A percentile compares a stretch with the other conserved stretches of the same genome.
Evolutionary conservation across 2,113 vertebrate species (phyloP).

Genomic region (Prinia subflava): DNA sequence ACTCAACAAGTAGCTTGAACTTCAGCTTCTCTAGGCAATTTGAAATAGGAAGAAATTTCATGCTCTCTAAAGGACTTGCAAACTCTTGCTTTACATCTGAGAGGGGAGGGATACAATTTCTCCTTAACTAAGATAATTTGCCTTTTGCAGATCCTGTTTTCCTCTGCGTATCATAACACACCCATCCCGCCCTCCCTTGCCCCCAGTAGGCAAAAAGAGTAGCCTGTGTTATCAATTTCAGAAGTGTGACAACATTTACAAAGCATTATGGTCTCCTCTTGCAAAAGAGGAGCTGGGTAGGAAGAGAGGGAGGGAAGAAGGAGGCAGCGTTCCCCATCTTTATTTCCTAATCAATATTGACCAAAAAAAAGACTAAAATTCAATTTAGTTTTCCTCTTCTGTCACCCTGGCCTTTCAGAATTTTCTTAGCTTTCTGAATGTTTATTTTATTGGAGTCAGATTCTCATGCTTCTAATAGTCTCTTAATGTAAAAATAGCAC

Average conservation of each 20-base stretch:
- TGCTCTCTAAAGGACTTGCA: not conserved
- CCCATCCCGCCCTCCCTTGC: no score
- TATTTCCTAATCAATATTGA: not conserved
- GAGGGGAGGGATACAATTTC: not conserved
- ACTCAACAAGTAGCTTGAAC: not conserved
- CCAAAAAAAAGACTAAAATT: not conserved
- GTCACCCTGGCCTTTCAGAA: no score
- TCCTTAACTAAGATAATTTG: not conserved
- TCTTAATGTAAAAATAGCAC: no score
- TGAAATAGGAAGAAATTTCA: not conserved
- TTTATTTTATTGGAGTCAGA: no score
- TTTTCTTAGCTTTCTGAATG: no score
- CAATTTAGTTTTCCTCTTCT: not conserved
- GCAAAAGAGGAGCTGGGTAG: not conserved
- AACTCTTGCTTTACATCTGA: not conserved
- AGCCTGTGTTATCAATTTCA: not conserved
- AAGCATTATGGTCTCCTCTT: not conserved
- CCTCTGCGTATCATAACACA: not conserved
- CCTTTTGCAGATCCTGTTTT: not conserved
- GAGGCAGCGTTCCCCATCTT: not conserved
- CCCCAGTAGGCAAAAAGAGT: not conserved
- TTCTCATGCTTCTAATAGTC: no score
- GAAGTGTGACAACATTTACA: not conserved
- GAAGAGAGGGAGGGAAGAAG: not conserved
- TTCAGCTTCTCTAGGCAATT: not conserved